Conservation (phyloP, 2,888 invertebrate genomes). For the Philhelius pedissequus region DNA sequence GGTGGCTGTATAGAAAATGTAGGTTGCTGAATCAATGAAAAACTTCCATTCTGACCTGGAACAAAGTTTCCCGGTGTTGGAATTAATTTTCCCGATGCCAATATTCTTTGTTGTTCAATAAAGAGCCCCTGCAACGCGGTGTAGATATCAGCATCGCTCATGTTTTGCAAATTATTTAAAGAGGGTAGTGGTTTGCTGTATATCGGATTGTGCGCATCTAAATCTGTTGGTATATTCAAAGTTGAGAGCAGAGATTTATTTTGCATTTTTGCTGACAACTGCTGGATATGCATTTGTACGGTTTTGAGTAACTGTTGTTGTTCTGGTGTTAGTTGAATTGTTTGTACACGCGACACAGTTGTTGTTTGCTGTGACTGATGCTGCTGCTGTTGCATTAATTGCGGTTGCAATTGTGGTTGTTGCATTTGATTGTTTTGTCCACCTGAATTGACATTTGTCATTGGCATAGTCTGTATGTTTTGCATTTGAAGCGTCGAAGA, state of each 20-base stretch:
- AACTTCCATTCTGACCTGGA: conserved; percentile 75
- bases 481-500: conserved; percentile 38
- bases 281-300: conserved; percentile 85
- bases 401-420: conserved; percentile 68
- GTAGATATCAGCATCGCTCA: conserved; percentile 81
- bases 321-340: conserved; percentile 86
- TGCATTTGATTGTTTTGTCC: conserved; percentile 59
- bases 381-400: conserved; percentile 68
- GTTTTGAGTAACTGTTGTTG: conserved; percentile 85
- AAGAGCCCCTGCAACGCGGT: conserved; percentile 82
- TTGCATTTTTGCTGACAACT: conserved; percentile 81
- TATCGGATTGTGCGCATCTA: conserved; percentile 76
- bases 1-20: conserved; percentile 45
- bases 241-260: conserved; percentile 77
- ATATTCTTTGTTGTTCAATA: conserved; percentile 85
- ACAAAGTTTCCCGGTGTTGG: conserved; percentile 80
- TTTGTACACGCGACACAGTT: conserved; percentile 83
- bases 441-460: conserved; percentile 36
- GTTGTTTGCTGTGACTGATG: conserved; percentile 74
- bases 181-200: conserved; percentile 78
- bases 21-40: conserved; percentile 72
- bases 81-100: conserved; percentile 85
- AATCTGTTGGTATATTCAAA: conserved; percentile 76
- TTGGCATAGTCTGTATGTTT: conserved; percentile 34
- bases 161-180: conserved; percentile 76